Evolutionary conservation across 2,113 vertebrate genomes (phyloP).

Genomic region (Andinoacara biseriatus): DNA sequence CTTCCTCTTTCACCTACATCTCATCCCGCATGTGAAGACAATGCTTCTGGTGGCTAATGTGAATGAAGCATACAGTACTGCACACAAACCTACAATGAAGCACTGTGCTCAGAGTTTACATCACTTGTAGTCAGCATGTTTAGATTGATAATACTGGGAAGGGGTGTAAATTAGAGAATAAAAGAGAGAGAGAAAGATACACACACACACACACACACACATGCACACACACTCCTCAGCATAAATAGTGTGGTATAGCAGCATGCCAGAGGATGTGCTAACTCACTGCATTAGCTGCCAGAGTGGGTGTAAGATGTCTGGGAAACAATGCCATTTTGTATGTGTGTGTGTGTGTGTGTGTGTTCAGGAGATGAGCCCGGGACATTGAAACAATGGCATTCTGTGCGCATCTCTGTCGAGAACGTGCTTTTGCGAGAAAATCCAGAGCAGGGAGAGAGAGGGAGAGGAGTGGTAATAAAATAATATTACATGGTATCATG

Average conservation of each 20-base stretch:
- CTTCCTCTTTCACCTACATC: constrained; percentile 13
- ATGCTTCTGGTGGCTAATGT: constrained; percentile 35
- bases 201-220: neutral
- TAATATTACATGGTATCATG: constrained; percentile 52
- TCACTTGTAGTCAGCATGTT: neutral
- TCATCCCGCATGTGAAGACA: constrained; percentile 46
- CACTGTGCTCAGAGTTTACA: constrained; percentile 31
- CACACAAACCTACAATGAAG: constrained; percentile 25
- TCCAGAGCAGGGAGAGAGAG: constrained; percentile 30
- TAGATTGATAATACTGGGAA: constrained; percentile 9
- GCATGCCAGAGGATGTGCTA: constrained; percentile 75
- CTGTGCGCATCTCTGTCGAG: constrained; percentile 73
- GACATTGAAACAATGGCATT: constrained; percentile 75
- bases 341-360: constrained; percentile 58
- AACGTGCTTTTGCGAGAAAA: constrained; percentile 69
- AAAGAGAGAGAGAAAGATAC: neutral
- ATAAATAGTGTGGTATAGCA: constrained; percentile 53
- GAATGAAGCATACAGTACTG: neutral
- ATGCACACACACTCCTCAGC: constrained; percentile 12
- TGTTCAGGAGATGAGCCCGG: constrained; percentile 14
- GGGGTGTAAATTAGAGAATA: constrained; percentile 12
- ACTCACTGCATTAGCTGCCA: constrained; percentile 70
- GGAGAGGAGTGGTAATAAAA: constrained; percentile 40
- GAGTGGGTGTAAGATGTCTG: constrained; percentile 73
- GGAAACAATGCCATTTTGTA: constrained; percentile 81